Percentiles rank a stretch among this genome's conserved stretches.
phyloP scores from a whole-genome alignment of 2,113 vertebrate species.

The Naja naja region DNA sequence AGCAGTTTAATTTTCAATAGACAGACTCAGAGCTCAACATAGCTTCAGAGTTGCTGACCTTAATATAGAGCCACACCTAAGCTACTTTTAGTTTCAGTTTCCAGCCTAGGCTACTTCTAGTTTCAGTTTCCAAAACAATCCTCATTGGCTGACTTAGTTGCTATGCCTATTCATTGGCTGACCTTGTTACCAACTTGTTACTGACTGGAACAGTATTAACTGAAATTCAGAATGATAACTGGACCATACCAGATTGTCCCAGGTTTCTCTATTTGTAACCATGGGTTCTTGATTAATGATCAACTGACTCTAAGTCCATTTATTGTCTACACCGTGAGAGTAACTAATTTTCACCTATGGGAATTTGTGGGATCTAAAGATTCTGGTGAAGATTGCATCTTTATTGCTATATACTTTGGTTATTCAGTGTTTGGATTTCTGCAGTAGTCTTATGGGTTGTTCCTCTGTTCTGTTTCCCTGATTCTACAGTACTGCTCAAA shows the following conservation, averaged over 20 bases:
- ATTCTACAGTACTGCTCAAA: background rate
- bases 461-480: background rate
- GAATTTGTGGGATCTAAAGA: background rate
- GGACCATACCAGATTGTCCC: background rate
- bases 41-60: too few species aligned
- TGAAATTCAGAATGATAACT: background rate
- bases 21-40: too few species aligned
- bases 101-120: too few species aligned
- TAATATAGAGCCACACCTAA: too few species aligned
- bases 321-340: background rate
- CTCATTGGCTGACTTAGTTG: too few species aligned
- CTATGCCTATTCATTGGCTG: too few species aligned
- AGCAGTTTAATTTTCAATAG: too few species aligned
- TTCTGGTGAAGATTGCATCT: background rate
- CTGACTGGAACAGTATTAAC: background rate
- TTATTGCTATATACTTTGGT: background rate
- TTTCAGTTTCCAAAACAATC: too few species aligned
- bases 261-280: background rate
- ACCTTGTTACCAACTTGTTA: too few species aligned
- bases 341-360: background rate
- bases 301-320: background rate
- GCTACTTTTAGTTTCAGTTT: too few species aligned
- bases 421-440: background rate
- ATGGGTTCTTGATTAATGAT: background rate
- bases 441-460: background rate